These are phyloP conservation scores for Halichondria panicea DNA, from an alignment of 37 sponge, comb jelly and placozoan genomes.

Conservation along the genomic window DNA sequence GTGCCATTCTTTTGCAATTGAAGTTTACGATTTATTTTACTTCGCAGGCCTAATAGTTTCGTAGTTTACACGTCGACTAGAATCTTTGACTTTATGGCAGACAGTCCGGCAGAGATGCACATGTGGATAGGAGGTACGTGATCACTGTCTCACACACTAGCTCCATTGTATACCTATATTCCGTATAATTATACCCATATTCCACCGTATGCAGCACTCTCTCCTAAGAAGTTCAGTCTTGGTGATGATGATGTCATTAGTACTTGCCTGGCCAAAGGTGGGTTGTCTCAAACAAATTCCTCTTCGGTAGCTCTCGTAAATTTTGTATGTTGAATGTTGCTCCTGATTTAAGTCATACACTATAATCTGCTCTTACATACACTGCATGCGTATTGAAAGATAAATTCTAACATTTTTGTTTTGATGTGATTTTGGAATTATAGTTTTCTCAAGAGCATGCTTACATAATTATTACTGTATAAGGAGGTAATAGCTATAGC, in stretches of 20 bases:
- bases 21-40: too few species aligned
- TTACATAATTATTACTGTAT: too few species aligned
- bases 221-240: constrained; percentile 59
- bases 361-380: not conserved
- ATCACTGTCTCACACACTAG: not conserved
- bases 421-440: too few species aligned
- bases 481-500: too few species aligned
- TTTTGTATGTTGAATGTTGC: too few species aligned
- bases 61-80: constrained; percentile 78
- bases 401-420: not conserved
- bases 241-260: constrained; percentile 38
- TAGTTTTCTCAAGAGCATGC: too few species aligned
- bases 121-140: constrained; percentile 68
- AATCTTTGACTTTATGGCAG: constrained; percentile 64
- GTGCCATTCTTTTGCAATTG: too few species aligned
- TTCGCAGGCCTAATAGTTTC: constrained; percentile 71
- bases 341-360: too few species aligned
- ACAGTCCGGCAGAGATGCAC: constrained; percentile 75
- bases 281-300: not conserved
- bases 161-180: too few species aligned
- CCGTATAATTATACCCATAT: too few species aligned
- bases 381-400: not conserved
- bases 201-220: constrained; percentile 33
- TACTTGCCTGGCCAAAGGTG: constrained; percentile 34
- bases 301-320: not conserved